These are phyloP conservation scores for Battus philenor DNA, from an alignment of 1,140 invertebrate genomes.

Conservation along the genomic window DNA sequence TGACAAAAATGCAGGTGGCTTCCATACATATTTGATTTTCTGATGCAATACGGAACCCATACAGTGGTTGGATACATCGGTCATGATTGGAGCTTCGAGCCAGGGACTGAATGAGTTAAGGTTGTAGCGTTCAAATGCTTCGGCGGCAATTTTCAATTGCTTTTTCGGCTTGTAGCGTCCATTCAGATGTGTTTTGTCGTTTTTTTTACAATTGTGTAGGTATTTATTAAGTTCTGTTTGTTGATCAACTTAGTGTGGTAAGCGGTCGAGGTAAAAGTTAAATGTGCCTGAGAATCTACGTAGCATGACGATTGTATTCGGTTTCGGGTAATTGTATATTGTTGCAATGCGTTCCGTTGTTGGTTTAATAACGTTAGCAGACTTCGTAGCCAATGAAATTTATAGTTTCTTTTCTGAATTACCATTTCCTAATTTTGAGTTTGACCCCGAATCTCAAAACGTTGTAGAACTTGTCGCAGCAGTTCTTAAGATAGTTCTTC, in stretches of 20 bases:
- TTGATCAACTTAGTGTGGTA: slow-evolving; percentile 25
- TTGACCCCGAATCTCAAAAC: not conserved
- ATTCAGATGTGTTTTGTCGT: slow-evolving; percentile 33
- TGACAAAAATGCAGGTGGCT: slow-evolving; percentile 20
- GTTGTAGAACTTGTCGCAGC: not conserved
- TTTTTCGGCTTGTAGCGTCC: slow-evolving; percentile 17
- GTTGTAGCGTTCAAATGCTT: slow-evolving; percentile 27
- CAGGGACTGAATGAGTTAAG: slow-evolving; percentile 30
- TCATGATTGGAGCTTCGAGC: slow-evolving; percentile 18
- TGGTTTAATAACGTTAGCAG: slow-evolving; percentile 9
- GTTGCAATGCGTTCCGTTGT: slow-evolving; percentile 16
- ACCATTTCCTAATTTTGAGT: slow-evolving; percentile 20
- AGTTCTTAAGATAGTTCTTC: not conserved
- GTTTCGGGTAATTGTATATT: slow-evolving; percentile 25
- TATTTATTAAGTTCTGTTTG: slow-evolving; percentile 16
- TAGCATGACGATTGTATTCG: slow-evolving; percentile 24
- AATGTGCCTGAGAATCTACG: slow-evolving; percentile 46
- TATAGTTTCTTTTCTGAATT: too few relatives aligned
- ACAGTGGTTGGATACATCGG: slow-evolving; percentile 43
- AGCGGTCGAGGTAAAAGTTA: slow-evolving; percentile 34
- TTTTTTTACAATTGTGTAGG: slow-evolving; percentile 32
- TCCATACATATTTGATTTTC: slow-evolving; percentile 19
- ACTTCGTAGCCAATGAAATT: slow-evolving; percentile 16
- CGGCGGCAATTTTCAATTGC: slow-evolving; percentile 54
- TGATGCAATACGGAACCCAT: slow-evolving; percentile 52